Base-by-base conservation (phyloP, 2,113 vertebrate species). In the Australoheros scitulus region DNA sequence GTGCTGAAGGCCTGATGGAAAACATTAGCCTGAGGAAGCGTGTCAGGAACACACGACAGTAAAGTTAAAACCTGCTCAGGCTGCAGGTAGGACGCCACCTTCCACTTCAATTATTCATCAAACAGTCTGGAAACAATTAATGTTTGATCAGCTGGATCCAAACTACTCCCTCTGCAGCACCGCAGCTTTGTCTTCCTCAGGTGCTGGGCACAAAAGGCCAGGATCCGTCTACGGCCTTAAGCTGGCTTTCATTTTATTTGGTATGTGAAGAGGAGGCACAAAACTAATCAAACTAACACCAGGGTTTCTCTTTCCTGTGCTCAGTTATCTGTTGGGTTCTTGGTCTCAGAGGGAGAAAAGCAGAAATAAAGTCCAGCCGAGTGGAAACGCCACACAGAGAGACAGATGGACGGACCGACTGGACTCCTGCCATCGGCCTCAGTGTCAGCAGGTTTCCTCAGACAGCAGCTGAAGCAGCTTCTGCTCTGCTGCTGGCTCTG, bases 381-480 rank as follows among this genome's bases (percentile, higher is more conserved):
- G 61, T 38, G 47, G 79, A 79, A 57, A 18, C 15, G 7, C 7
- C 22, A 18, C 20, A 14, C 36, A 50, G 61, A 43, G 18, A n/a
- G 34, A 57, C 38, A 61, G 77, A 75, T 24, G 58, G 80, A 80
- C 0, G 2, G 64, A 43, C 11, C 0, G 74, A 17, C 59, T 61
- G 84, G 84, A 84, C 57, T 61, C 13, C 11, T 0, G 36, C 11
- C 52, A 68, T 64, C 4, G 7, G 77, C 29, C 41, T 11, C 55
- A 1, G 70, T 18, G 68, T 76, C 84, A 76, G 77, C 84, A 78
- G 74, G 61, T 18, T 86, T 77, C 43, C 32, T 78, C 81, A n/a
- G 60, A 74, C 58, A 59, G 78, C 38, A 7, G 58, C 61, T 78
- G 14, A 81, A 11, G 57, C 83, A 60, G 77, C 79, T 86, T 64